A percentile compares a stretch with the other conserved stretches of the same genome.
Evolutionary conservation across 2,113 vertebrate species (phyloP).

Genomic region (Gila orcuttii): DNA sequence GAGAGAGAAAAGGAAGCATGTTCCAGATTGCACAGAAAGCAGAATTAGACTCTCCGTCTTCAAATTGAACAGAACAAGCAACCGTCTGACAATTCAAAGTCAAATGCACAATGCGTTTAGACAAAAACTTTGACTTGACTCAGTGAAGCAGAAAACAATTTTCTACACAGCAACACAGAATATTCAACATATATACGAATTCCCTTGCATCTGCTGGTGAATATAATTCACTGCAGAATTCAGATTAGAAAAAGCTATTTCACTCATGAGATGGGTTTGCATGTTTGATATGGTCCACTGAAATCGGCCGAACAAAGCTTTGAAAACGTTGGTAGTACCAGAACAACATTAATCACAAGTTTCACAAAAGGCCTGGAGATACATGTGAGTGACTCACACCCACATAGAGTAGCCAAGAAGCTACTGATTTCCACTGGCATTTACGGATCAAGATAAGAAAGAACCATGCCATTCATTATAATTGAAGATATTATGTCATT

Average conservation of each 20-base stretch:
- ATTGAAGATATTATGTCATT: background rate
- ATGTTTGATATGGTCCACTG: constrained; percentile 26
- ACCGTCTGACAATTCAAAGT: constrained; percentile 22
- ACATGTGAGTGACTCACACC: background rate
- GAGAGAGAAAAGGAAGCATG: constrained; percentile 20
- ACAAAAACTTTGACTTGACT: background rate
- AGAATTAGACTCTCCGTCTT: constrained; percentile 27
- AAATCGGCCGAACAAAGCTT: background rate
- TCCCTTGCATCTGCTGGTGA: background rate
- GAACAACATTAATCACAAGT: background rate
- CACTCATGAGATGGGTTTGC: background rate
- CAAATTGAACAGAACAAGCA: constrained; percentile 13
- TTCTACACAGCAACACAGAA: constrained; percentile 1
- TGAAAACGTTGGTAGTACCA: background rate
- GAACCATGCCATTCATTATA: background rate
- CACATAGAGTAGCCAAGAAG: constrained; percentile 10
- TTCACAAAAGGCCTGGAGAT: constrained; percentile 29
- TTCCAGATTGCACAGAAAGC: constrained; percentile 32
- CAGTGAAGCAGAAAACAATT: background rate
- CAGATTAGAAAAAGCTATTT: constrained; percentile 8
- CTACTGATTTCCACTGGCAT: constrained; percentile 9
- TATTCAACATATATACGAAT: background rate
- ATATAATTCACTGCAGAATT: constrained; percentile 17
- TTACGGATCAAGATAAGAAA: constrained; percentile 7
- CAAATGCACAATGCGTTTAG: background rate